A percentile compares a stretch with the other conserved stretches of the same genome.
phyloP scores from a whole-genome alignment of 2,113 vertebrate genomes.

The Hucho hucho region DNA sequence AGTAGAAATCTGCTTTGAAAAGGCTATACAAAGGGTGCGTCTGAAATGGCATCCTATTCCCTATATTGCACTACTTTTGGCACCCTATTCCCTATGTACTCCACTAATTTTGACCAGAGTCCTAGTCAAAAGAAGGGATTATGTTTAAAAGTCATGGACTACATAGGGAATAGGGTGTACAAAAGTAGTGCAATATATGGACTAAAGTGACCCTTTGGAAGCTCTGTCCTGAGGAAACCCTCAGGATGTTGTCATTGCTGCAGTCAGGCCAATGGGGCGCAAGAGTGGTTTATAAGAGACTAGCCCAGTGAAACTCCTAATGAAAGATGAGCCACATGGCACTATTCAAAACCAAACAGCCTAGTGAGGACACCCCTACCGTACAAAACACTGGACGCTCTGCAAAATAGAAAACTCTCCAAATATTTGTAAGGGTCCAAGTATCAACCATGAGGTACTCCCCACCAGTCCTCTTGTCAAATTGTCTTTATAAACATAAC shows the following conservation, averaged over 20 bases:
- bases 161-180: background rate
- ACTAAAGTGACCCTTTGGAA: background rate
- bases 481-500: background rate
- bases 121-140: too few relatives aligned
- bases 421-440: conserved; percentile 8
- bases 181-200: too few relatives aligned
- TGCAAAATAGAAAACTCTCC: conserved; percentile 3
- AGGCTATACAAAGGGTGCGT: too few relatives aligned
- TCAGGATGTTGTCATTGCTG: background rate
- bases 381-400: background rate
- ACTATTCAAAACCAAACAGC: background rate
- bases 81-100: too few relatives aligned
- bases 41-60: too few relatives aligned
- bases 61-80: too few relatives aligned
- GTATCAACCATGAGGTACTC: background rate
- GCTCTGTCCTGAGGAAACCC: conserved; percentile 4
- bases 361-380: conserved; percentile 1
- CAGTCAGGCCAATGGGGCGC: background rate
- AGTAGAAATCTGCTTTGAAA: background rate
- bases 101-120: too few relatives aligned
- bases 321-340: background rate
- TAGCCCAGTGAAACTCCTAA: background rate
- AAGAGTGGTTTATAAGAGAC: background rate
- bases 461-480: background rate
- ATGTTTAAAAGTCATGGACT: too few relatives aligned